These are phyloP conservation scores for Hedychridium roseum DNA, from an alignment of 2,888 invertebrate genomes.

Conservation along the genomic window DNA sequence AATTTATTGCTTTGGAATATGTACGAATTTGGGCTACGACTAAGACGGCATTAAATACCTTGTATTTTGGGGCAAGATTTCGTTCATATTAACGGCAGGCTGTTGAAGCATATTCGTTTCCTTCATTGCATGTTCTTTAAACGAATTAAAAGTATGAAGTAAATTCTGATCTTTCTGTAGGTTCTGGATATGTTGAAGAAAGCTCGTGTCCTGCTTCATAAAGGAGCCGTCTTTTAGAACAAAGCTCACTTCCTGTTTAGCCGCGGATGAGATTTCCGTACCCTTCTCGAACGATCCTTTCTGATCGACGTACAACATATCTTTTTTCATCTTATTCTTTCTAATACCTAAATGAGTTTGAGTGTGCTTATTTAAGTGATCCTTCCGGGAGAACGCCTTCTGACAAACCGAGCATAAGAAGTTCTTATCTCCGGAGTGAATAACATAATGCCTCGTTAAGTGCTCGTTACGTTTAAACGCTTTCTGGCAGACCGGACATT, in stretches of 20 bases:
- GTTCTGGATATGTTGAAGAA: constrained; percentile 56
- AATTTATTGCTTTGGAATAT: constrained; percentile 34
- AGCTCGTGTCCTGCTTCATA: constrained; percentile 48
- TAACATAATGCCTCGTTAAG: constrained; percentile 66
- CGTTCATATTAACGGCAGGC: constrained; percentile 59
- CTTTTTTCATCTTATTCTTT: constrained; percentile 52
- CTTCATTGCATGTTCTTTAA: constrained; percentile 57
- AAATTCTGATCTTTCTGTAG: constrained; percentile 56
- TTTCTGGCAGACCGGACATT: constrained; percentile 62
- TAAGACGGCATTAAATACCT: constrained; percentile 62
- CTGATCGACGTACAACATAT: constrained; percentile 38
- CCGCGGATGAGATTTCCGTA: constrained; percentile 27
- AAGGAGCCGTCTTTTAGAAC: constrained; percentile 48
- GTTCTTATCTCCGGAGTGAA: constrained; percentile 66
- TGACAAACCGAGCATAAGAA: constrained; percentile 65
- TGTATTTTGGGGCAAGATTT: constrained; percentile 59
- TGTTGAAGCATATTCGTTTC: constrained; percentile 48
- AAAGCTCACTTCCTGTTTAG: constrained; percentile 49
- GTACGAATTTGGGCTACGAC: constrained; percentile 33
- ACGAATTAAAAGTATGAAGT: constrained; percentile 55
- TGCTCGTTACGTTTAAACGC: constrained; percentile 67
- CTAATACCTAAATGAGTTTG: constrained; percentile 63
- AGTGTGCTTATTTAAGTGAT: constrained; percentile 66
- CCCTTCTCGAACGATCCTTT: constrained; percentile 44
- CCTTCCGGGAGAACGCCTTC: constrained; percentile 66